Evolutionary conservation across 35 echinoderm and acorn worm genomes (phyloP).

Genomic region (Apostichopus parvimensis): DNA sequence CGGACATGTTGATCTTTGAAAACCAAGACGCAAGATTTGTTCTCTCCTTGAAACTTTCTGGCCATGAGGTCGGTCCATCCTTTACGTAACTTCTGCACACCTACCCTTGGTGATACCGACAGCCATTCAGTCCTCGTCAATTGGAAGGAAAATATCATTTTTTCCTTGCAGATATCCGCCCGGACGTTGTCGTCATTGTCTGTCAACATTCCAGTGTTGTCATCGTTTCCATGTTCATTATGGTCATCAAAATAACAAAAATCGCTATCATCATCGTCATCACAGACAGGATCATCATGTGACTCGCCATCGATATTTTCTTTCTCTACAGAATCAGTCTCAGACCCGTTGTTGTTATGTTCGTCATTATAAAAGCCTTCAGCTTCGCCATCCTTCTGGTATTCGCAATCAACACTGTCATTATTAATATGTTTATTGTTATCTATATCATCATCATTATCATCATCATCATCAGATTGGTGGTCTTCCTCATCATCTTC

Average conservation of each 20-base stretch:
- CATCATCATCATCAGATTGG: not conserved
- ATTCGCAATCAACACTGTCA: too few relatives aligned
- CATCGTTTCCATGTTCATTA: not conserved
- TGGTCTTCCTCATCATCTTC: not conserved
- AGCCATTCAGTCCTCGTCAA: conserved; percentile 13
- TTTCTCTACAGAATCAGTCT: not conserved
- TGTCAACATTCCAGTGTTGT: not conserved
- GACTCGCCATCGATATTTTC: not conserved
- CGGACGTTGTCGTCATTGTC: not conserved
- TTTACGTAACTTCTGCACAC: not conserved
- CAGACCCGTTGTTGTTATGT: not conserved
- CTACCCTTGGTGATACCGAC: not conserved
- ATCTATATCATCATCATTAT: not conserved
- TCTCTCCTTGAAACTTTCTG: not conserved
- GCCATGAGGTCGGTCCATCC: not conserved
- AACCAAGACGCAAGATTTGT: not conserved
- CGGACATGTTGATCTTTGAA: conserved; percentile 26
- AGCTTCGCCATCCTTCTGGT: too few relatives aligned
- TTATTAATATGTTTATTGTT: too few relatives aligned
- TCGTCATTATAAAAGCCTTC: too few relatives aligned
- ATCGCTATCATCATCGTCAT: not conserved
- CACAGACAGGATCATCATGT: not conserved
- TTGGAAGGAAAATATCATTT: not conserved
- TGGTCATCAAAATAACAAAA: not conserved
- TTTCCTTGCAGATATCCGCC: not conserved